Conservation (phyloP, 2,797 vertebrate species). For the Macrochelys suwanniensis region DNA sequence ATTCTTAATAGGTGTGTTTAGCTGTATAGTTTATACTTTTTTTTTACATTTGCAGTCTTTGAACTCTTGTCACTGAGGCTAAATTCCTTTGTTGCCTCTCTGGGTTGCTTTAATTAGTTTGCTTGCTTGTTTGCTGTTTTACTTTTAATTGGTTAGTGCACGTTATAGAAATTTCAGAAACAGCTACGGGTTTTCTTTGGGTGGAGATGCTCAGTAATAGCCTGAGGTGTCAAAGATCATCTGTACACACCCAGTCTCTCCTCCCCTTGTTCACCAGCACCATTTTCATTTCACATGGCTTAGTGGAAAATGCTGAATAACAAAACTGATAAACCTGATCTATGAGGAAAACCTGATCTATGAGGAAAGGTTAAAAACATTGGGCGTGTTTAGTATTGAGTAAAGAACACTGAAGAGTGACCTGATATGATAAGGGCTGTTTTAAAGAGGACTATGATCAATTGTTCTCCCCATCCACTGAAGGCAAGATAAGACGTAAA, state of each 20-base stretch:
- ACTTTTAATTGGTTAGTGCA: background rate
- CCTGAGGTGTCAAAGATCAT: background rate
- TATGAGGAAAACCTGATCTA: background rate
- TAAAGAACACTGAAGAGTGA: background rate
- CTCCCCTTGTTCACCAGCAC: background rate
- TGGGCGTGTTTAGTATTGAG: background rate
- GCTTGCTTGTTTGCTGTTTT: background rate
- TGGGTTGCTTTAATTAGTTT: background rate
- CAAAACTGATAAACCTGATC: background rate
- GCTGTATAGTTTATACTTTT: background rate
- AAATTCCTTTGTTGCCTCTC: fast-evolving
- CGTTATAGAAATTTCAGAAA: fast-evolving
- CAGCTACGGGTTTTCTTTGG: fast-evolving
- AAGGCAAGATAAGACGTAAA: background rate
- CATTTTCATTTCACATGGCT: background rate
- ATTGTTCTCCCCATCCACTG: background rate
- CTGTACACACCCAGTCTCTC: background rate
- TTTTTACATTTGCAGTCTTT: background rate
- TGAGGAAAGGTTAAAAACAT: background rate
- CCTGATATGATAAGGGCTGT: background rate
- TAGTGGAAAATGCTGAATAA: background rate
- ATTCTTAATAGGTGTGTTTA: background rate
- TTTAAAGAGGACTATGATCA: background rate
- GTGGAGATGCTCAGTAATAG: background rate
- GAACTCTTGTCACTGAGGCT: background rate